Percentiles rank a stretch among this genome's conserved stretches.
Conservation (phyloP, 2,888 invertebrate genomes). For the Oligia latruncula region DNA sequence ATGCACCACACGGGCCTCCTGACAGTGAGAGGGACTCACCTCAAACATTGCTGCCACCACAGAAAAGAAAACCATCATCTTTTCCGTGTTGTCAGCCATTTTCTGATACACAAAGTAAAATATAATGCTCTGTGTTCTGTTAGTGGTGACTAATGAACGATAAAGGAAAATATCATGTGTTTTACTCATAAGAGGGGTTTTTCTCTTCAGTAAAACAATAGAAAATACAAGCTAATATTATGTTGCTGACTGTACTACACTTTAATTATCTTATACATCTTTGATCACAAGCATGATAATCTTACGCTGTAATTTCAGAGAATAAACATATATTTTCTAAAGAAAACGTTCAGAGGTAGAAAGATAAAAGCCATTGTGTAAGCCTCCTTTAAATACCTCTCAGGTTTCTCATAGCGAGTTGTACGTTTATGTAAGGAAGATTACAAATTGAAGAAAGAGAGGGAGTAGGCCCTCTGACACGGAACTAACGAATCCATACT, state of each 20-base stretch:
- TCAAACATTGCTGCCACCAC: too few species aligned
- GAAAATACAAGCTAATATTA: not conserved
- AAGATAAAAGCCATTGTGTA: constrained; percentile 38
- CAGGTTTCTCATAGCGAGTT: constrained; percentile 8
- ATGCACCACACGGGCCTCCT: too few species aligned
- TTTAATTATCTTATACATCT: constrained; percentile 50
- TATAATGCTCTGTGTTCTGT: too few species aligned
- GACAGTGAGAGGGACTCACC: too few species aligned
- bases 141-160: not conserved
- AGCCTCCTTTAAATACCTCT: constrained; percentile 25
- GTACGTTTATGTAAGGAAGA: not conserved
- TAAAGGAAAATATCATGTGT: not conserved
- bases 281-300: constrained; percentile 48
- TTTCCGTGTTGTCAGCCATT: too few species aligned
- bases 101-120: too few species aligned
- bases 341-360: constrained; percentile 13
- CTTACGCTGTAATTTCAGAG: constrained; percentile 34
- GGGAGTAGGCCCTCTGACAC: not conserved
- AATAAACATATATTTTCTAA: constrained; percentile 23
- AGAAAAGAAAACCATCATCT: too few species aligned
- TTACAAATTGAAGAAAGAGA: not conserved
- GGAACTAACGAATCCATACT: not conserved
- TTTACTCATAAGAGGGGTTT: not conserved
- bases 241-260: constrained; percentile 14
- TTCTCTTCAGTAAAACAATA: not conserved